These are phyloP conservation scores for Melinaea marsaeus DNA, from an alignment of 2,888 invertebrate genomes.

Conservation along the genomic window DNA sequence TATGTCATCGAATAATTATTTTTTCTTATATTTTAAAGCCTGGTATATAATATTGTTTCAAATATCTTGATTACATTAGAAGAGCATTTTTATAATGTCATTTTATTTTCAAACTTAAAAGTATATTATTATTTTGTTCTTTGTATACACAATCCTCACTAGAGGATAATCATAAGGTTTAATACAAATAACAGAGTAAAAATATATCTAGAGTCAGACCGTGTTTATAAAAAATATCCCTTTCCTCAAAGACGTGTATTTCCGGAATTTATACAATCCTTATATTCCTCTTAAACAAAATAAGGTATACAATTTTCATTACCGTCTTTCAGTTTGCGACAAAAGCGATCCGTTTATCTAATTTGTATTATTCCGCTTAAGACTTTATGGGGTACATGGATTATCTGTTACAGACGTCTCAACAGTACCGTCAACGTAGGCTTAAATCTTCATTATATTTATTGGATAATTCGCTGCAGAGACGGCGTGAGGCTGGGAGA, in stretches of 20 bases:
- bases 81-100: too few species aligned
- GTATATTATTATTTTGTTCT: too few species aligned
- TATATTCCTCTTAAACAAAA: background rate
- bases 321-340: slow-evolving; percentile 14
- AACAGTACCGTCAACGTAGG: slow-evolving; percentile 57
- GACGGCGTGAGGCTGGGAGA: slow-evolving; percentile 64
- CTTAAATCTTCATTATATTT: slow-evolving; percentile 78
- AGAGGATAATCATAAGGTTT: too few species aligned
- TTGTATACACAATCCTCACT: too few species aligned
- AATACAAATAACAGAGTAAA: too few species aligned
- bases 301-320: slow-evolving; percentile 14
- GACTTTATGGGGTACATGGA: slow-evolving; percentile 53
- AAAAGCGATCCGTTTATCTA: slow-evolving; percentile 37
- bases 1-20: background rate
- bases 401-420: slow-evolving; percentile 70
- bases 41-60: too few species aligned
- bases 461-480: slow-evolving; percentile 73
- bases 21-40: background rate
- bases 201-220: too few species aligned
- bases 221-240: too few species aligned
- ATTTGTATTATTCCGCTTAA: slow-evolving; percentile 58
- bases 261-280: background rate
- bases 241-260: background rate
- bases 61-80: too few species aligned
- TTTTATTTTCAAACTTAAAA: too few species aligned